Evolutionary conservation across 1,140 invertebrate species (phyloP).

Genomic region (Papilio machaon): DNA sequence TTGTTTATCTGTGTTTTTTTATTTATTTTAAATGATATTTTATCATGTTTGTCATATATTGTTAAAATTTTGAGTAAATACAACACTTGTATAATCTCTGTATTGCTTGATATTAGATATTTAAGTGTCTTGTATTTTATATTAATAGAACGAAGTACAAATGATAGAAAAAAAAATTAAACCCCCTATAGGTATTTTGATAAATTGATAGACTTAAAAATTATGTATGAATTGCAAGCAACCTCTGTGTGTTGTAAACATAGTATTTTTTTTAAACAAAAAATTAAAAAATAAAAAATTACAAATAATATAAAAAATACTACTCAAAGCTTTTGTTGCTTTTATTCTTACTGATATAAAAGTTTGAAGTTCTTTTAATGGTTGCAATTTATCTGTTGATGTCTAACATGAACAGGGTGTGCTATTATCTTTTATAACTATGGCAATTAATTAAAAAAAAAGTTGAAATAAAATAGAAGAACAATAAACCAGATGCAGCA

Average conservation of each 20-base stretch:
- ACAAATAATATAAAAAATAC: too few relatives aligned
- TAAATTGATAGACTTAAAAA: too few relatives aligned
- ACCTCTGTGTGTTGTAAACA: too few relatives aligned
- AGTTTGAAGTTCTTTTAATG: too few relatives aligned
- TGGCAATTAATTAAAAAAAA: too few relatives aligned
- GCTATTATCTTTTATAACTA: too few relatives aligned
- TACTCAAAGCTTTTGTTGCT: too few relatives aligned
- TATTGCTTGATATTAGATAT: conserved; percentile 7
- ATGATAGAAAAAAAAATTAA: background rate
- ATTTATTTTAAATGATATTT: conserved; percentile 21
- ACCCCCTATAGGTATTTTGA: background rate
- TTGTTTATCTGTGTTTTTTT: conserved; percentile 19
- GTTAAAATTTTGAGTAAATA: conserved; percentile 9
- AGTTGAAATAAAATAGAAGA: background rate
- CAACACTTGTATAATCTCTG: background rate
- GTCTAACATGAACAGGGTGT: background rate
- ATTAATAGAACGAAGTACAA: background rate
- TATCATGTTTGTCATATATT: conserved; percentile 5
- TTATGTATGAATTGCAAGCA: too few relatives aligned
- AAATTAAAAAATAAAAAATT: too few relatives aligned
- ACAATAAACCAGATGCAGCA: background rate
- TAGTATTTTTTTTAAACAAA: too few relatives aligned
- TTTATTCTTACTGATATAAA: too few relatives aligned
- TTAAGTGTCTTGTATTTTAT: conserved; percentile 8
- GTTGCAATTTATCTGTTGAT: too few relatives aligned